Conservation (phyloP, 2,797 vertebrate genomes). For the Onychomys leucogaster region DNA sequence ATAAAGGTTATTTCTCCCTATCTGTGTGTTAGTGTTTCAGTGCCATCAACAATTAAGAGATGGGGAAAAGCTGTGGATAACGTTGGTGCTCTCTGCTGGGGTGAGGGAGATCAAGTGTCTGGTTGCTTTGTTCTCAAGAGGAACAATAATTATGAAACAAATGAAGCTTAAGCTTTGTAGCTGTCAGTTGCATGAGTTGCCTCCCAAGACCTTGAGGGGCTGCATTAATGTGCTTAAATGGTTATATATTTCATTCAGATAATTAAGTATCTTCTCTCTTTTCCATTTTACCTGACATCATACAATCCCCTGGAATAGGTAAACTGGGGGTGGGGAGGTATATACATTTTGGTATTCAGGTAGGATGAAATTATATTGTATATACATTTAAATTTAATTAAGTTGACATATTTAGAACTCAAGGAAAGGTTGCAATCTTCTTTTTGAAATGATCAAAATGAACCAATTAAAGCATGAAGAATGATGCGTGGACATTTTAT, state of each 20-base stretch:
- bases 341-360: not conserved
- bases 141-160: slow-evolving; percentile 15
- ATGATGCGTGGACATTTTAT: not conserved
- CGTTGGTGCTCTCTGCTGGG: not conserved
- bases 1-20: slow-evolving; percentile 31
- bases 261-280: not conserved
- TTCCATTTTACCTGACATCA: not conserved
- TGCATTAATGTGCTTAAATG: not conserved
- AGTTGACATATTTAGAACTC: not conserved
- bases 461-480: not conserved
- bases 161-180: not conserved
- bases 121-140: not conserved
- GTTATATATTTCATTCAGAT: not conserved
- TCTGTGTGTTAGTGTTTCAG: not conserved
- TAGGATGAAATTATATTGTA: not conserved
- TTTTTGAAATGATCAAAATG: not conserved
- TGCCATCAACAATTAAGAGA: slow-evolving; percentile 3
- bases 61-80: not conserved
- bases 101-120: not conserved
- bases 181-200: not conserved
- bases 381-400: not conserved
- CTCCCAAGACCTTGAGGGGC: not conserved
- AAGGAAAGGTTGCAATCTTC: not conserved
- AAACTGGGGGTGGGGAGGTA: accelerated
- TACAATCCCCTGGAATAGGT: not conserved